Percentiles rank a stretch among this genome's conserved stretches.
These are phyloP conservation scores for Corythoichthys haematopterus DNA, from an alignment of 2,113 vertebrate genomes.

Conservation along the genomic window DNA sequence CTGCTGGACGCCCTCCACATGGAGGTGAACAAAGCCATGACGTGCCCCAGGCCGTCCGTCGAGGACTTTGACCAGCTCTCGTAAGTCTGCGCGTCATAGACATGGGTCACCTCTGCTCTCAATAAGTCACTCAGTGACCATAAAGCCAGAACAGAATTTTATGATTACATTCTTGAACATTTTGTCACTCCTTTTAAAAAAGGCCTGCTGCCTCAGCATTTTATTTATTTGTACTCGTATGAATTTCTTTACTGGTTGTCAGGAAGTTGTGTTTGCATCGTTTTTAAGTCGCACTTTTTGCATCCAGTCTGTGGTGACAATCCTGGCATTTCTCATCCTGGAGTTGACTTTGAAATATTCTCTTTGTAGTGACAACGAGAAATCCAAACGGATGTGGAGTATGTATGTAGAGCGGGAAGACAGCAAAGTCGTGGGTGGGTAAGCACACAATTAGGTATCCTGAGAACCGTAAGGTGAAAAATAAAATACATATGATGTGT, in stretches of 20 bases:
- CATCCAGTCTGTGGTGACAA: too few species aligned
- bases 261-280: too few species aligned
- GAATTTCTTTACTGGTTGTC: neutral
- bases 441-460: neutral
- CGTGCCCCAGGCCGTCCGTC: slow-evolving; percentile 61
- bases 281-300: too few species aligned
- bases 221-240: neutral
- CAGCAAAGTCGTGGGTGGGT: slow-evolving; percentile 86
- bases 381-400: slow-evolving; percentile 90
- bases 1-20: slow-evolving; percentile 90
- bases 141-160: neutral
- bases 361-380: slow-evolving; percentile 83
- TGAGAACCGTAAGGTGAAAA: neutral
- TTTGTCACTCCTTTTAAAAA: neutral
- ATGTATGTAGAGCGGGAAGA: slow-evolving; percentile 89
- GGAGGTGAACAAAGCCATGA: slow-evolving; percentile 85
- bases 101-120: neutral
- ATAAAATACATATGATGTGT: neutral
- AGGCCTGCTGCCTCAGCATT: neutral
- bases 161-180: neutral
- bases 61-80: slow-evolving; percentile 85
- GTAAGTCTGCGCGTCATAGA: slow-evolving; percentile 68
- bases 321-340: neutral
- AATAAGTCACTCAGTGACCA: slow-evolving; percentile 29
- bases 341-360: neutral